Conservation (phyloP, 92 coral and sea anemone genomes). For the Blastomussa wellsi region DNA sequence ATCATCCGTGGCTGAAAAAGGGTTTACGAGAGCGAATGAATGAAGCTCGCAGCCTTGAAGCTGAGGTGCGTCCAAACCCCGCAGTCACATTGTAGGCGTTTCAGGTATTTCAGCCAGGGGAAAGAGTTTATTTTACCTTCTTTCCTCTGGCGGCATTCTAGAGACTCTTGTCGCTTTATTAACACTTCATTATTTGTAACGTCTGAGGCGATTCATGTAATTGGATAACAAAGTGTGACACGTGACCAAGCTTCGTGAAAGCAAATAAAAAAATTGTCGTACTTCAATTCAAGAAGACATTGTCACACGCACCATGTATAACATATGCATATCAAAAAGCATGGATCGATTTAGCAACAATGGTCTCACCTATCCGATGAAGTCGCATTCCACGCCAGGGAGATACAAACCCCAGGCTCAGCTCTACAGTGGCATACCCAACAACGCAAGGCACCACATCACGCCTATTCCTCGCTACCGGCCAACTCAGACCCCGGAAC, state of each 20-base stretch:
- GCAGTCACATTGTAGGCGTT: neutral
- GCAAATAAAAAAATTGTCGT: slow-evolving; percentile 32
- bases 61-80: neutral
- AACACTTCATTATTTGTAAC: slow-evolving; percentile 41
- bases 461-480: slow-evolving; percentile 10
- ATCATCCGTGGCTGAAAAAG: neutral
- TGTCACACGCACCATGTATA: slow-evolving; percentile 20
- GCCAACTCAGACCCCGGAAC: slow-evolving; percentile 24
- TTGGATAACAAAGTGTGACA: slow-evolving; percentile 55
- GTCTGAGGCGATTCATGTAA: slow-evolving; percentile 36
- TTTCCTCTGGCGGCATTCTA: slow-evolving; percentile 25
- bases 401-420: slow-evolving; percentile 4
- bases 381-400: neutral
- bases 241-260: slow-evolving; percentile 22
- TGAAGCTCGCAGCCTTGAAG: neutral
- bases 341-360: slow-evolving; percentile 34
- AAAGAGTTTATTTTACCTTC: neutral
- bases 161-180: slow-evolving; percentile 36
- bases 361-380: slow-evolving; percentile 18
- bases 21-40: neutral
- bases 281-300: slow-evolving; percentile 40
- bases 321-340: slow-evolving; percentile 9
- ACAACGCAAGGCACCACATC: neutral
- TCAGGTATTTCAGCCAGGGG: neutral
- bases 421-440: neutral